Conservation (phyloP, 2,888 invertebrate species). For the Oligia latruncula region DNA sequence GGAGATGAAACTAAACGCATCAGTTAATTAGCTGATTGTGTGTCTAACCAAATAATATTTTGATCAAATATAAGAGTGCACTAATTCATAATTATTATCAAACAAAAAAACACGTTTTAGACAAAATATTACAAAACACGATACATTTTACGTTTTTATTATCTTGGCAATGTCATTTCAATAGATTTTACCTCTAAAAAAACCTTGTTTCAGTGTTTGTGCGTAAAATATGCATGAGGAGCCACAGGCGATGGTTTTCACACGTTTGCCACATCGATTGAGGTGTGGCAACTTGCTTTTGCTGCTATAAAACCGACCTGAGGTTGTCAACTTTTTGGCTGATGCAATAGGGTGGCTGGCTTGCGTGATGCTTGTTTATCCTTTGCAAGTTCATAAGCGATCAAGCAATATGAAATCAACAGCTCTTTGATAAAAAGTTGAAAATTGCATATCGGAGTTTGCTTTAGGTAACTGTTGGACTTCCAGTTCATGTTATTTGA, state of each 20-base stretch:
- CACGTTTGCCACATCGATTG: conserved; percentile 65
- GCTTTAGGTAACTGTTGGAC: conserved; percentile 56
- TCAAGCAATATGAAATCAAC: conserved; percentile 73
- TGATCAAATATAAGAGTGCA: conserved; percentile 6
- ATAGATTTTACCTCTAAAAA: conserved; percentile 28
- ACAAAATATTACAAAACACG: conserved; percentile 6
- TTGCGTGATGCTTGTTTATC: conserved; percentile 82
- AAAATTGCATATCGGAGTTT: conserved; percentile 65
- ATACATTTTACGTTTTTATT: conserved; percentile 34
- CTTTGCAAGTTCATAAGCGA: conserved; percentile 63
- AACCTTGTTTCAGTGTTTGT: conserved; percentile 36
- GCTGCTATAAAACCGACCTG: conserved; percentile 74
- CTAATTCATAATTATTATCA: not conserved
- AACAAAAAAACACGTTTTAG: not conserved
- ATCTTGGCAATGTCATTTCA: conserved; percentile 63
- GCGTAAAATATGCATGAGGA: conserved; percentile 49
- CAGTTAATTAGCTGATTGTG: no score
- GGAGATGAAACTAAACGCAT: not conserved
- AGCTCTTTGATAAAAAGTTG: conserved; percentile 67
- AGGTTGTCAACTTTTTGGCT: conserved; percentile 83
- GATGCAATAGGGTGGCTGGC: conserved; percentile 84
- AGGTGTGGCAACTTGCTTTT: conserved; percentile 78
- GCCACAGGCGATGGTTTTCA: conserved; percentile 62
- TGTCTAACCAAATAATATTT: not conserved
- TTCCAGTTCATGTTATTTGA: conserved; percentile 62